Conservation (phyloP, 1,140 invertebrate species). For the Bombus cullumanus region DNA sequence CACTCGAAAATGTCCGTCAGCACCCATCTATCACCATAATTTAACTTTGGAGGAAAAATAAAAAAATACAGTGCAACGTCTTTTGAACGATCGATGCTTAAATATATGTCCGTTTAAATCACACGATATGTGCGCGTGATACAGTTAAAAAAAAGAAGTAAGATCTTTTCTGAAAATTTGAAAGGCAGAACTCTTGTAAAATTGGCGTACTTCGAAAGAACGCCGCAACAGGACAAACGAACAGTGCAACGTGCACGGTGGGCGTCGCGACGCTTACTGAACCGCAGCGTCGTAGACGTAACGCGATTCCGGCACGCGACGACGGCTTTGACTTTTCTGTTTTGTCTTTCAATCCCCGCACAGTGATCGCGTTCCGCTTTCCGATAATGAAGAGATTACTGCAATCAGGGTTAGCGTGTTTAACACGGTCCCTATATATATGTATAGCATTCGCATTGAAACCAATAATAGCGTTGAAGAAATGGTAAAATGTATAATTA, state of each 20-base stretch:
- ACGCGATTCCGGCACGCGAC: conserved; percentile 37
- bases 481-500: neutral
- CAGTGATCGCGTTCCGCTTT: neutral
- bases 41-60: neutral
- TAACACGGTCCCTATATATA: neutral
- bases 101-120: neutral
- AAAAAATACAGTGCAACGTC: neutral
- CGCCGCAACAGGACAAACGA: conserved; percentile 10
- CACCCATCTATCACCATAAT: conserved; percentile 77
- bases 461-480: neutral
- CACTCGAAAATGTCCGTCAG: conserved; percentile 81
- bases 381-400: neutral
- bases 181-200: neutral
- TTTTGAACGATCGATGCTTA: neutral
- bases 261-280: conserved; percentile 75
- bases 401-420: neutral
- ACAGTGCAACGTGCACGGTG: conserved; percentile 59
- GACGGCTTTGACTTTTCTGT: conserved; percentile 19
- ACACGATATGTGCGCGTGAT: neutral
- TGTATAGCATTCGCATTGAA: neutral
- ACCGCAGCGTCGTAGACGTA: conserved; percentile 29
- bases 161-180: neutral
- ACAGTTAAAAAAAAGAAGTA: too few species aligned
- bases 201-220: neutral
- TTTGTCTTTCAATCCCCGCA: neutral